These are phyloP conservation scores for Holothuria glaberrima DNA, from an alignment of 35 echinoderm and acorn worm genomes.

Conservation along the genomic window DNA sequence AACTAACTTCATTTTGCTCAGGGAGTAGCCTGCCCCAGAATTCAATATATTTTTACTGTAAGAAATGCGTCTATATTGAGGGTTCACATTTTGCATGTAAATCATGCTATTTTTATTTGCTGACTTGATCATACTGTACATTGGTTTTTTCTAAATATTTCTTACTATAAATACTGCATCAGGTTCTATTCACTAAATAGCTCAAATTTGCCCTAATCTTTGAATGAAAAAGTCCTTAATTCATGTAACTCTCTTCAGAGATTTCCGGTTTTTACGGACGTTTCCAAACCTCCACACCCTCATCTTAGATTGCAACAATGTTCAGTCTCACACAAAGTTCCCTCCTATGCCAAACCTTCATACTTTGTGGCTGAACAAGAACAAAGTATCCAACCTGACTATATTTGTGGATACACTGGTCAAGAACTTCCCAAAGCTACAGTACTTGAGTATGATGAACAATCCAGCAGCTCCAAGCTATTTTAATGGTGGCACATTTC, in stretches of 20 bases:
- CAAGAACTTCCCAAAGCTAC: slow-evolving; percentile 74
- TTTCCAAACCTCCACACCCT: slow-evolving; percentile 81
- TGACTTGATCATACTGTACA: no score
- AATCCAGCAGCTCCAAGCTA: slow-evolving; percentile 93
- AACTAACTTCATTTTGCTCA: no score
- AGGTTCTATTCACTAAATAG: no score
- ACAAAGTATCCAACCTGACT: slow-evolving; percentile 86
- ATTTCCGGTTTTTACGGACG: slow-evolving; percentile 75
- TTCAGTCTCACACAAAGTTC: slow-evolving; percentile 90
- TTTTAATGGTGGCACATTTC: slow-evolving; percentile 93
- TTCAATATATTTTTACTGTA: no score
- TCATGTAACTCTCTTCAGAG: slow-evolving; percentile 62
- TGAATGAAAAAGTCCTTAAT: background rate
- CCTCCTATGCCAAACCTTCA: slow-evolving; percentile 61
- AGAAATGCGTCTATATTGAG: no score
- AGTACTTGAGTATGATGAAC: slow-evolving; percentile 95
- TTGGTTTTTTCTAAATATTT: no score
- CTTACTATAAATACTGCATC: no score
- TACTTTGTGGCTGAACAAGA: slow-evolving; percentile 89
- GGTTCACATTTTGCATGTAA: no score
- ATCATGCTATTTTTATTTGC: no score
- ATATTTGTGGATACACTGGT: slow-evolving; percentile 77
- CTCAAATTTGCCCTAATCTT: no score
- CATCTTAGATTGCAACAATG: slow-evolving; percentile 88
- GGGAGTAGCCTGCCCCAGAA: no score